Evolutionary conservation across 2,113 vertebrate species (phyloP).

Genomic region (Poecile atricapillus): DNA sequence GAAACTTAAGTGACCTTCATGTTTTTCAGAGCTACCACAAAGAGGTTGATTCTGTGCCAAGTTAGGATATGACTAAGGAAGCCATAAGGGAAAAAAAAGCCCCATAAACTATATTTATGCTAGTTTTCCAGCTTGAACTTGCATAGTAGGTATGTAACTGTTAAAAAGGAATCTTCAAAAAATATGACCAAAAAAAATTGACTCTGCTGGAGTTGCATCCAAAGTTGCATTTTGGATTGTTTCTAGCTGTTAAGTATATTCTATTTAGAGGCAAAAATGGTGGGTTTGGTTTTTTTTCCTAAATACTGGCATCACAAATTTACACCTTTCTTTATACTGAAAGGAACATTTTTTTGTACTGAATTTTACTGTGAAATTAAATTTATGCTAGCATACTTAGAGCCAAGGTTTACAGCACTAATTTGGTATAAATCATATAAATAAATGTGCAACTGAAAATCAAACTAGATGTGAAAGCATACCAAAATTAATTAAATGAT

Average conservation of each 20-base stretch:
- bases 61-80: background rate
- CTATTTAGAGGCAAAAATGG: background rate
- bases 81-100: background rate
- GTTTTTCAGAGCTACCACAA: background rate
- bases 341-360: background rate
- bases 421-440: constrained; percentile 13
- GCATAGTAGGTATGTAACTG: background rate
- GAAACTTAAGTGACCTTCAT: background rate
- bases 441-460: background rate
- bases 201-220: background rate
- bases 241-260: background rate
- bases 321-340: background rate
- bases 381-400: background rate
- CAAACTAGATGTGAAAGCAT: background rate
- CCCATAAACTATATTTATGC: background rate
- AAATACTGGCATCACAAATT: background rate
- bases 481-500: background rate
- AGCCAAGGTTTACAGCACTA: background rate
- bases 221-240: background rate
- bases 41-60: background rate
- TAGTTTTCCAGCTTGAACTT: background rate
- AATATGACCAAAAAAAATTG: background rate
- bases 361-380: background rate
- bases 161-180: background rate
- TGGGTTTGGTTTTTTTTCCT: background rate